phyloP scores from a whole-genome alignment of 1,140 invertebrate genomes.

The Dendroctonus ponderosae region DNA sequence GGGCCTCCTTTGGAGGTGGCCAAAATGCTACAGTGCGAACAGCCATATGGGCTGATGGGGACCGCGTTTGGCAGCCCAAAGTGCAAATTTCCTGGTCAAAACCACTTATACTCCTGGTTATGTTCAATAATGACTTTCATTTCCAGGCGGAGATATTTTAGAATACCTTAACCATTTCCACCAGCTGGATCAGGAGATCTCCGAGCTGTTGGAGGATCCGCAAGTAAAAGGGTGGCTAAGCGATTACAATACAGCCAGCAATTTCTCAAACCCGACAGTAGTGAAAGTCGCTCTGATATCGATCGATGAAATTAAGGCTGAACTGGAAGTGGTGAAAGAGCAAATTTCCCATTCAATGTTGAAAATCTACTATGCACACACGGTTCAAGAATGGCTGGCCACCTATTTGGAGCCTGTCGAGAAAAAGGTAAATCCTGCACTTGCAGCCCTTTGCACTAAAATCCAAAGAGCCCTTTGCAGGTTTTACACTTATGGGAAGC shows the following conservation, averaged over 20 bases:
- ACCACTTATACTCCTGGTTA: not conserved
- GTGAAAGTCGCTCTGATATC: conserved; percentile 30
- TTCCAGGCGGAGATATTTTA: conserved; percentile 38
- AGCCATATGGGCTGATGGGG: conserved; percentile 49
- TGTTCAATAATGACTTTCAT: not conserved
- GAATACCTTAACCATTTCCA: conserved; percentile 39
- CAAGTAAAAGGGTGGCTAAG: conserved; percentile 67
- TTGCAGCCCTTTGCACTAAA: conserved; percentile 33
- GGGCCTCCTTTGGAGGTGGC: conserved; percentile 54
- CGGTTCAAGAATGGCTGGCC: conserved; percentile 73
- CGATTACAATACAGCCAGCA: conserved; percentile 72
- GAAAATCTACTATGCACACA: conserved; percentile 71
- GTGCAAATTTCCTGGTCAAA: conserved; percentile 36
- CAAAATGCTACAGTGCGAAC: conserved; percentile 42
- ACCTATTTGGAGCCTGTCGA: conserved; percentile 39
- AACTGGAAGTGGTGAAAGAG: conserved; percentile 62
- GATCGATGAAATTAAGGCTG: conserved; percentile 63
- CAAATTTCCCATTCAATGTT: conserved; percentile 62
- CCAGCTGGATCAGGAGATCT: conserved; percentile 39
- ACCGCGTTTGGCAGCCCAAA: conserved; percentile 42
- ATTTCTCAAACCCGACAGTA: conserved; percentile 63
- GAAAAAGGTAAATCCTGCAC: conserved; percentile 31
- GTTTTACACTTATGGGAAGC: conserved; percentile 29
- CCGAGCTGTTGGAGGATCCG: conserved; percentile 37
- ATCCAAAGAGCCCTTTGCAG: conserved; percentile 1